Base-by-base conservation (phyloP, 2,888 invertebrate genomes). In the Aporophyla lueneburgensis region DNA sequence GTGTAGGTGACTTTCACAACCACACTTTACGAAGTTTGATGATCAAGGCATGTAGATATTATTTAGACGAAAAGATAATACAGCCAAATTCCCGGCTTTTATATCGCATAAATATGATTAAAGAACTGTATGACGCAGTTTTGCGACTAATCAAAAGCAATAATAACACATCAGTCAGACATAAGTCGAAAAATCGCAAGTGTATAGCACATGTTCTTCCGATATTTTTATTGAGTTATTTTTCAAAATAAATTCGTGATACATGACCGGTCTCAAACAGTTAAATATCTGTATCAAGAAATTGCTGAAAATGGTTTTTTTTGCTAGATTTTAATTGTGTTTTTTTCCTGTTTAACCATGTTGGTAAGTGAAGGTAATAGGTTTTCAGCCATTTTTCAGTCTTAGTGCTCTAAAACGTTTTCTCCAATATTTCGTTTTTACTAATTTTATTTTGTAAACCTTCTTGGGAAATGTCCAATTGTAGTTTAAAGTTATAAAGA, bases 381-480 rank as follows among this genome's bases (percentile, higher is more conserved):
- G 91, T 87, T 89, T 91, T 93, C 91, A 93, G 94, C 95, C 95
- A 92, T 93, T 92, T 93, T 92, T 96, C 96, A 96, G 96, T 96
- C 96, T 96, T 96, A 95, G 94, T 95, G 96, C 95, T 96, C 94
- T 94, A 95, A 94, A 93, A 90, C 89, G 89, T 91, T 90, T 88
- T 90, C 90, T 90, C 90, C 91, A 93, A 91, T 92, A 91, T 91
- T 90, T 84, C 74, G 76, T 87, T 69, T 82, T 87, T 80, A 72
- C 81, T 82, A 85, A 85, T 80, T 88, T 88, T 77, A 83, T 75
- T 81, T 86, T 85, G 81, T 88, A 78, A 82, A 71, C 88, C 86
- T 87, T 89, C 91, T 90, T 88, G 89, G 92, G 90, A 84, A 92
- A 93, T 93, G 92, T 91, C 94, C 92, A 92, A 90, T 91, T 84